Conservation (phyloP, 2,888 invertebrate genomes). For the Seira musarum region DNA sequence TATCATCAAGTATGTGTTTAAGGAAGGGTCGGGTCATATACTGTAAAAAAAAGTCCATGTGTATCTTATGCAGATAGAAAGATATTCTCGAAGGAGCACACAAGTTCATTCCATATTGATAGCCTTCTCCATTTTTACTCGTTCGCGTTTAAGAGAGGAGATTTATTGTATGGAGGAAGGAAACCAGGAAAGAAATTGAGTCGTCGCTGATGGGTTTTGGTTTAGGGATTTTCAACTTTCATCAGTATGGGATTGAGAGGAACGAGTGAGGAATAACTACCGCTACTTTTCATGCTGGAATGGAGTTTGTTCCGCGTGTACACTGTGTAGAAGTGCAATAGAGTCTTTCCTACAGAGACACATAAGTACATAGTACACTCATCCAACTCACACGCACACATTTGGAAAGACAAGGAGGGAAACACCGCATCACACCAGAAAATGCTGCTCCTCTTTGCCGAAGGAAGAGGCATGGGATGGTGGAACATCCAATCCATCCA, state of each 20-base stretch:
- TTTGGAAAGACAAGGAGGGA: background rate
- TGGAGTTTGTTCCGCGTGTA: constrained; percentile 1
- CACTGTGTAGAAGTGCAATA: background rate
- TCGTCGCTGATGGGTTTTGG: constrained; percentile 53
- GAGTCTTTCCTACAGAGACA: constrained; percentile 1
- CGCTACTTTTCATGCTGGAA: constrained; percentile 14
- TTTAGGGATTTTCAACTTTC: constrained; percentile 57
- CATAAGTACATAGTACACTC: background rate
- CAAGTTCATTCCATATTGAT: constrained; percentile 37
- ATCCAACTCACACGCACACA: background rate
- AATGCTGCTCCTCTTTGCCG: too few relatives aligned
- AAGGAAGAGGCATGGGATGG: background rate
- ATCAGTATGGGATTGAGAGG: constrained; percentile 49
- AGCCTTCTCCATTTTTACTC: constrained; percentile 29
- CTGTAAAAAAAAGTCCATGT: background rate
- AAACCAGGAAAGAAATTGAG: constrained; percentile 52
- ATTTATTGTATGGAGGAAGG: constrained; percentile 49
- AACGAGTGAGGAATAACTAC: constrained; percentile 34
- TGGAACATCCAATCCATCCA: background rate
- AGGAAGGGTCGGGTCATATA: background rate
- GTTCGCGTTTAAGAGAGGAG: constrained; percentile 31
- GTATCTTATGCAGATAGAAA: constrained; percentile 2
- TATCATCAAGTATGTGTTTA: background rate
- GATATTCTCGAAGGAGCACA: constrained; percentile 19
- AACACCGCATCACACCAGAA: too few relatives aligned